These are phyloP conservation scores for Chloebia gouldiae DNA, from an alignment of 2,113 vertebrate genomes.

Conservation along the genomic window DNA sequence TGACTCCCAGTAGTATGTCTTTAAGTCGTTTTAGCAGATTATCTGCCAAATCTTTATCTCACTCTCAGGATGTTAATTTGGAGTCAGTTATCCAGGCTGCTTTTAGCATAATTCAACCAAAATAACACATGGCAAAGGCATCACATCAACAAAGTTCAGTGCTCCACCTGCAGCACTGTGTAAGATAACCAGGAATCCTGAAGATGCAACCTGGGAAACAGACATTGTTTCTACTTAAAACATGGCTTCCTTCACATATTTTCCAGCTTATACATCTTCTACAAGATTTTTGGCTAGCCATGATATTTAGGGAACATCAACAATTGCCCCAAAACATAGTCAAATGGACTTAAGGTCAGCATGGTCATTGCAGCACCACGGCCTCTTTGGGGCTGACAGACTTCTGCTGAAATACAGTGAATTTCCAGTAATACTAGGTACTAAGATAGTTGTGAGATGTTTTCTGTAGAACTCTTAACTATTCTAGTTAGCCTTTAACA, in stretches of 20 bases:
- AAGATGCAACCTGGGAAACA: not conserved
- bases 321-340: not conserved
- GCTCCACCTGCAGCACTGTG: not conserved
- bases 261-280: not conserved
- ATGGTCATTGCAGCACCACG: not conserved
- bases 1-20: not conserved
- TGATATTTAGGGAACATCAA: not conserved
- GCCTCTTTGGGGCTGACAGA: not conserved
- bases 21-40: not conserved
- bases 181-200: not conserved
- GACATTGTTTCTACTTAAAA: not conserved
- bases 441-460: not conserved
- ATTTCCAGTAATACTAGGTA: not conserved
- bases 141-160: not conserved
- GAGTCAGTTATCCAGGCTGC: not conserved
- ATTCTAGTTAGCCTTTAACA: not conserved
- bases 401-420: not conserved
- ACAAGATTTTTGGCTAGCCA: not conserved
- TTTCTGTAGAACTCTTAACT: not conserved
- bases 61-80: not conserved
- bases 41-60: not conserved
- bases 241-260: not conserved
- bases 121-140: not conserved
- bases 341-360: not conserved
- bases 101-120: not conserved